Base-by-base conservation (phyloP, 2,797 vertebrate genomes). In the Choloepus didactylus region DNA sequence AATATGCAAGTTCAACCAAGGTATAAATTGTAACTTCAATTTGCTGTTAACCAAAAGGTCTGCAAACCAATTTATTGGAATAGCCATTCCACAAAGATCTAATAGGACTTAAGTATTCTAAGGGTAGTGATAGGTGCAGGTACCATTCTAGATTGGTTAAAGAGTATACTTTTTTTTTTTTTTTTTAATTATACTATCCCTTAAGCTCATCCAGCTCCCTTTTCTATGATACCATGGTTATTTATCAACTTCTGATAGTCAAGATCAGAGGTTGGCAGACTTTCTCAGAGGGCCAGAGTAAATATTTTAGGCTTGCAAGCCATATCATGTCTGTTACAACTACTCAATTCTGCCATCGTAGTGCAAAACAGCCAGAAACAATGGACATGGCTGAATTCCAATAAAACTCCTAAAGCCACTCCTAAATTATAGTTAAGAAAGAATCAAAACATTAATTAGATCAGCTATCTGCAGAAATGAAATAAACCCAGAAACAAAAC, bases 401-500 rank as follows among this genome's bases (percentile, higher is more conserved):
- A 75, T 19, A 35, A 67, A 79, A 77, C 1, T 76, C 23, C 44
- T 64, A 86, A 85, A 92, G 35, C 35, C 89, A 60, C 38, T 84
- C 49, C 79, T 16, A 67, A 66, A 80, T 38, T 73, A 7, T 35
- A 60, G 64, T 66, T 56, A 87, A 90, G 44, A 76, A 76, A 80
- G 21, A 86, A 86, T 56, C 38, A 86, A 94, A 79, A 72, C 56
- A 85, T 73, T 76, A 79, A 67, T 87, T 80, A 84, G 21, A 87
- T 86, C 41, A 83, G 25, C 64, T 23, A 49, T 35, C 59, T 66
- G 86, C 41, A 92, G 54, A 90, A 95, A 81, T 41, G 31, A 89
- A 15, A 79, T 8, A 86, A 60, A 72, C 2, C 19, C 60, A 62
- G 35, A 60, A 19, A 18, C 11, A 69, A 75, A 56, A 62, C 19